phyloP scores from a whole-genome alignment of 2,797 vertebrate genomes.

The Chelidonichthys spinosus region DNA sequence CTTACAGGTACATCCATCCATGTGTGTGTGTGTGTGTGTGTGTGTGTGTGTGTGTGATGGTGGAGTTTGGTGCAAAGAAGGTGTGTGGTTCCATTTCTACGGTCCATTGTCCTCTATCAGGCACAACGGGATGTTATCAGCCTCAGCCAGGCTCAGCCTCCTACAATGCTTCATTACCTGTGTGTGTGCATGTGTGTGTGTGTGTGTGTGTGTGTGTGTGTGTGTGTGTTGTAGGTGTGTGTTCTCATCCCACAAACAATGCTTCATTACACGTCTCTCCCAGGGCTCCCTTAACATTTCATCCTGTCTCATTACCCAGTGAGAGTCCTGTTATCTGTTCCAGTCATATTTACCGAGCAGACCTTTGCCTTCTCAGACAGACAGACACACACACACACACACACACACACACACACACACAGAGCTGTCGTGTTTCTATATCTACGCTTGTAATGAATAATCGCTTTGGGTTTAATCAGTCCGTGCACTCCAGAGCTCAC shows the following conservation, averaged over 20 bases:
- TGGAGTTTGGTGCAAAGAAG: slow-evolving; percentile 45
- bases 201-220: slow-evolving; percentile 17
- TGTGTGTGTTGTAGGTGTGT: slow-evolving; percentile 12
- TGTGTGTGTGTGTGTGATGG: slow-evolving; percentile 29
- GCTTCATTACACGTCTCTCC: slow-evolving; percentile 73
- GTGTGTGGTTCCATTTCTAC: slow-evolving; percentile 66
- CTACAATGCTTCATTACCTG: slow-evolving; percentile 80
- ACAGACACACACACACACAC: slow-evolving; percentile 21
- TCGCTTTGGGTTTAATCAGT: slow-evolving; percentile 24
- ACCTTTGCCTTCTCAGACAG: slow-evolving; percentile 53
- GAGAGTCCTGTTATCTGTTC: slow-evolving; percentile 68
- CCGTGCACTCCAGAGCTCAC: background rate
- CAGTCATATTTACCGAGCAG: slow-evolving; percentile 71
- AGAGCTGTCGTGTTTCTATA: slow-evolving; percentile 18
- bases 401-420: slow-evolving; percentile 13
- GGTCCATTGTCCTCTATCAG: slow-evolving; percentile 79
- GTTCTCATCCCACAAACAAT: slow-evolving; percentile 64
- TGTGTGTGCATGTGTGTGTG: slow-evolving; percentile 40
- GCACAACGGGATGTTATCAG: slow-evolving; percentile 80
- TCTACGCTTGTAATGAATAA: slow-evolving; percentile 21
- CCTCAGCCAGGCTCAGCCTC: slow-evolving; percentile 74
- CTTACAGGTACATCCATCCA: slow-evolving; percentile 46
- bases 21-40: slow-evolving; percentile 31
- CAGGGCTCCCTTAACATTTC: slow-evolving; percentile 67
- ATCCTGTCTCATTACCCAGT: slow-evolving; percentile 68